Conservation (phyloP, 2,888 invertebrate genomes). For the Nomada goodeniana region DNA sequence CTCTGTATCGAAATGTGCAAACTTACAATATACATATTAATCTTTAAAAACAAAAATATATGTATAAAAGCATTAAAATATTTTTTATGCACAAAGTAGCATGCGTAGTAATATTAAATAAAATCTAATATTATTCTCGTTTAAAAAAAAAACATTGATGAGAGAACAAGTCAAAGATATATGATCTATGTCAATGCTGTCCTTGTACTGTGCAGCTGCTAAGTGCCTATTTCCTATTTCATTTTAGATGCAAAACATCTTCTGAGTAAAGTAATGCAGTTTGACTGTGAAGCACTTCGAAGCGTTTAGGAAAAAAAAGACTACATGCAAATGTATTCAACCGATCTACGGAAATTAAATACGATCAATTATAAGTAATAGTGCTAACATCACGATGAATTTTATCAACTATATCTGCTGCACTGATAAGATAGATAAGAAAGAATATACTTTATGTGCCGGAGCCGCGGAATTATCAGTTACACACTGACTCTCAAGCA, state of each 20-base stretch:
- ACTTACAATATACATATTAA: background rate
- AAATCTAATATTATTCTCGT: background rate
- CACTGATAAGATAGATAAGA: slow-evolving; percentile 81
- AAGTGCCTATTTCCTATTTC: slow-evolving; percentile 80
- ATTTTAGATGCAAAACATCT: slow-evolving; percentile 79
- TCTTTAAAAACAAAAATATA: background rate
- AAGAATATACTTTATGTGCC: slow-evolving; percentile 45
- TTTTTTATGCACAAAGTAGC: slow-evolving; percentile 1
- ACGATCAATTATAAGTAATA: slow-evolving; percentile 33
- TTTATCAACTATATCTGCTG: slow-evolving; percentile 69
- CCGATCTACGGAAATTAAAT: slow-evolving; percentile 1
- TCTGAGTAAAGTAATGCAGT: slow-evolving; percentile 60
- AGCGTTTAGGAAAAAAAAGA: slow-evolving; percentile 49
- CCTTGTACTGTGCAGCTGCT: slow-evolving; percentile 69
- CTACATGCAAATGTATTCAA: background rate
- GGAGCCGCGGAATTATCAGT: slow-evolving; percentile 69
- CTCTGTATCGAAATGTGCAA: background rate
- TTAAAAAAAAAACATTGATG: slow-evolving; percentile 25
- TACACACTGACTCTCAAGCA: slow-evolving; percentile 54
- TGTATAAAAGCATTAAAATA: background rate
- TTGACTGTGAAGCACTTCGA: slow-evolving; percentile 66
- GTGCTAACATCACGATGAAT: slow-evolving; percentile 36
- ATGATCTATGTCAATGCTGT: slow-evolving; percentile 55
- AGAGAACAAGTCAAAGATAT: slow-evolving; percentile 49
- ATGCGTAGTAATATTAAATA: background rate